phyloP scores from a whole-genome alignment of 2,888 invertebrate species.

The Cotesia congregata region DNA sequence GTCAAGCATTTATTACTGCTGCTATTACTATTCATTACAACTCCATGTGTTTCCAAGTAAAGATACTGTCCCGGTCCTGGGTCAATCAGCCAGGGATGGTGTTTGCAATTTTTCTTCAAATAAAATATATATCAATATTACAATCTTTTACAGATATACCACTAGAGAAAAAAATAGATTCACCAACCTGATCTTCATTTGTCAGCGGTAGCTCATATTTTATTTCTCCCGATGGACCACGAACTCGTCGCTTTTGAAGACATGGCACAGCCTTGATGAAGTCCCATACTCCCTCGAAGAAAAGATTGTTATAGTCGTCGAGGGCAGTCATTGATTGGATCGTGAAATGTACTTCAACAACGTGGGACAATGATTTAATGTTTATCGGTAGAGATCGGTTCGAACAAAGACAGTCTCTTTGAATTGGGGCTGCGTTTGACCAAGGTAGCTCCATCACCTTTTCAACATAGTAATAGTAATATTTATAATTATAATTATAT shows the following conservation, averaged over 20 bases:
- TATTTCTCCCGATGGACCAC: constrained; percentile 85
- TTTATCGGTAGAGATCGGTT: constrained; percentile 78
- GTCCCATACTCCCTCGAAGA: constrained; percentile 88
- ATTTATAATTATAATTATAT: background rate
- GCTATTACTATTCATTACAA: constrained; percentile 73
- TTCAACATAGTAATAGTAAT: constrained; percentile 5
- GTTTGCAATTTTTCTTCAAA: constrained; percentile 82
- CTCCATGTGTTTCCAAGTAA: constrained; percentile 83
- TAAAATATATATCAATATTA: background rate
- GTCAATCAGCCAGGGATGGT: constrained; percentile 85
- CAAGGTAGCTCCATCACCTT: constrained; percentile 85
- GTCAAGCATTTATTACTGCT: constrained; percentile 79
- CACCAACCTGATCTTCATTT: constrained; percentile 72
- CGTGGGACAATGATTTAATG: constrained; percentile 82
- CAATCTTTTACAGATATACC: too few species aligned
- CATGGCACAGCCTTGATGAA: constrained; percentile 82
- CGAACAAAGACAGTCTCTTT: constrained; percentile 86
- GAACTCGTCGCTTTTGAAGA: constrained; percentile 78
- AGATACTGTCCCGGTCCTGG: constrained; percentile 82
- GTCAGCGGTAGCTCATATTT: constrained; percentile 73
- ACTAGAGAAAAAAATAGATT: constrained; percentile 8
- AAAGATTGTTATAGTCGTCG: constrained; percentile 87
- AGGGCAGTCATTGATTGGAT: constrained; percentile 87
- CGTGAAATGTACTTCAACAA: constrained; percentile 86
- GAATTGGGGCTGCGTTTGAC: constrained; percentile 79